Evolutionary conservation across 2,797 vertebrate genomes (phyloP).

Genomic region (Lithobates sylvaticus): DNA sequence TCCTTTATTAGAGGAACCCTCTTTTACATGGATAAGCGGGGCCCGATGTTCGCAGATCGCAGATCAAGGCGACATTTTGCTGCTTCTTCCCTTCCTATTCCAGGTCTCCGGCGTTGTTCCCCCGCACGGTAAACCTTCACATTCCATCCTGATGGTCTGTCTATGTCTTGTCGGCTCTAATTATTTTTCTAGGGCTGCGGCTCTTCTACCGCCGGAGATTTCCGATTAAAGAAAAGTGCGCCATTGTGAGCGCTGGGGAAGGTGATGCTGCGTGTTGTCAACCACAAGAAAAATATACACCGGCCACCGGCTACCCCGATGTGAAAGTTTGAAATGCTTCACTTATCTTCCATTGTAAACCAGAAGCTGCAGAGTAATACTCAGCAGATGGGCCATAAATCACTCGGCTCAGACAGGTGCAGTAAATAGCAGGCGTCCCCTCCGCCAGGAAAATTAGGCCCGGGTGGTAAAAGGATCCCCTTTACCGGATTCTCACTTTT

Average conservation of each 20-base stretch:
- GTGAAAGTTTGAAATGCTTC: constrained; percentile 77
- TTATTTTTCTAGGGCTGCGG: constrained; percentile 50
- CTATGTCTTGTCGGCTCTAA: constrained; percentile 22
- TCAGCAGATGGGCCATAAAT: constrained; percentile 90
- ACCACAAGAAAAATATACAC: constrained; percentile 65
- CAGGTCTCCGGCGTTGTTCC: background rate
- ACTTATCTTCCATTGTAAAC: constrained; percentile 84
- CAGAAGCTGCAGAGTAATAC: constrained; percentile 80
- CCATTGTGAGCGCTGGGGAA: constrained; percentile 45
- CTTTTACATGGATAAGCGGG: too few relatives aligned
- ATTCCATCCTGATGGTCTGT: constrained; percentile 16
- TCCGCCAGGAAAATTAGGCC: constrained; percentile 85
- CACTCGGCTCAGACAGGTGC: constrained; percentile 84
- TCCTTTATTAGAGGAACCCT: too few relatives aligned
- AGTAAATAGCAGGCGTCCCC: constrained; percentile 82
- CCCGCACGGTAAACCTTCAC: background rate
- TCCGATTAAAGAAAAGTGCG: constrained; percentile 52
- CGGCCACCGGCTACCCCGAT: constrained; percentile 67
- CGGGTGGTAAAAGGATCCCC: constrained; percentile 77
- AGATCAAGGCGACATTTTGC: background rate
- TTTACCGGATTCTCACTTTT: background rate
- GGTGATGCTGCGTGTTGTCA: constrained; percentile 46
- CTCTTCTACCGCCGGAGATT: constrained; percentile 42
- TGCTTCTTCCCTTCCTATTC: background rate
- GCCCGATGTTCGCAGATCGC: too few relatives aligned